These are phyloP conservation scores for Esperia sulphurella DNA, from an alignment of 2,888 invertebrate species.

Conservation along the genomic window DNA sequence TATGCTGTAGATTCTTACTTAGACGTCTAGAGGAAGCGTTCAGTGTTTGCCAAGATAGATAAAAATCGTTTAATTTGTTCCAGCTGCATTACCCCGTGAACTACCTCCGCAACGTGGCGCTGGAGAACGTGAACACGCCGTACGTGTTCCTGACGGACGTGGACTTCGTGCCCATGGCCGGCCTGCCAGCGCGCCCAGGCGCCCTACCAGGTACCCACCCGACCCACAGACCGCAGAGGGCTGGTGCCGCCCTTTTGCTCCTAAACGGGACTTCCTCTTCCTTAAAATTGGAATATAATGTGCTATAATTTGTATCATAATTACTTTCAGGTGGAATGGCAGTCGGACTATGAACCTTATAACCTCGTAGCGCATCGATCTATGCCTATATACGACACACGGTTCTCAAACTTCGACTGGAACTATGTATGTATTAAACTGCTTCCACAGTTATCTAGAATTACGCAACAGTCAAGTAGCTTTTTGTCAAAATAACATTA, in stretches of 20 bases:
- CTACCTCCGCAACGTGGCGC: constrained; percentile 91
- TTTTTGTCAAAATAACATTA: too few species aligned
- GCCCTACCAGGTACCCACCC: constrained; percentile 78
- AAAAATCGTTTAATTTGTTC: too few species aligned
- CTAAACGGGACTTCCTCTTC: too few species aligned
- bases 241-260: too few species aligned
- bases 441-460: too few species aligned
- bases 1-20: too few species aligned
- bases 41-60: too few species aligned
- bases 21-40: too few species aligned
- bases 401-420: constrained; percentile 98
- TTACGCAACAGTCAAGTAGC: too few species aligned
- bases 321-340: constrained; percentile 88
- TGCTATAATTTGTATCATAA: not conserved
- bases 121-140: constrained; percentile 88
- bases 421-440: constrained; percentile 84
- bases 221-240: too few species aligned
- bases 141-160: constrained; percentile 93
- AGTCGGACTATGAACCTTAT: constrained; percentile 94
- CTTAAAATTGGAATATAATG: too few species aligned
- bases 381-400: constrained; percentile 88
- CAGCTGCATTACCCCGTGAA: constrained; percentile 95
- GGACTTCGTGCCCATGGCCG: constrained; percentile 93
- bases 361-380: constrained; percentile 86
- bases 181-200: constrained; percentile 86